phyloP scores from a whole-genome alignment of 2,113 vertebrate species.

The Dromaius novaehollandiae region DNA sequence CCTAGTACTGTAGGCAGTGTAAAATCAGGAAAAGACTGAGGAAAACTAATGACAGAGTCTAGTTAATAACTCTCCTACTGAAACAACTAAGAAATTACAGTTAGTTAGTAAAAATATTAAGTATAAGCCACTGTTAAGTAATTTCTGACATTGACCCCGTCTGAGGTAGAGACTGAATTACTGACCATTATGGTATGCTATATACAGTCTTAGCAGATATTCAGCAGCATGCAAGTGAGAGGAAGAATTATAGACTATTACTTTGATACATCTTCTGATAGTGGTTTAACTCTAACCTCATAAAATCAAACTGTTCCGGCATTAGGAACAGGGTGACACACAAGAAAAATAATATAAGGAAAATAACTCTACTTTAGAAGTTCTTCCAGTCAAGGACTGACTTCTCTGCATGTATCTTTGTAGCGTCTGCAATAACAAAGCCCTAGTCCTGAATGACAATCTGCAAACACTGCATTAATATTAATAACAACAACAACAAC shows the following conservation, averaged over 20 bases:
- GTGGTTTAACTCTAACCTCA: not conserved
- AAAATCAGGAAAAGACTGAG: not conserved
- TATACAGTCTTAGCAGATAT: not conserved
- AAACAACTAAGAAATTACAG: not conserved
- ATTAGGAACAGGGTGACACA: not conserved
- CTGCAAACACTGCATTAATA: not conserved
- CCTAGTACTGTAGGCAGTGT: not conserved
- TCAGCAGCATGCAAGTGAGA: not conserved
- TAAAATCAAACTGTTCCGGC: not conserved
- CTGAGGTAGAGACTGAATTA: not conserved
- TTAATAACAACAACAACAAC: not conserved
- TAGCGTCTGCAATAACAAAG: not conserved
- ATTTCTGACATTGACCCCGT: not conserved
- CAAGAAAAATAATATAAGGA: not conserved
- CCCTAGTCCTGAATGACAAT: not conserved
- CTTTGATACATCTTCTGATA: not conserved
- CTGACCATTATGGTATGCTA: not conserved
- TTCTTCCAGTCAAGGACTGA: not conserved
- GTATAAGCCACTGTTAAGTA: not conserved
- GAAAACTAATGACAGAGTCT: not conserved
- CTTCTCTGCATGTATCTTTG: fast-evolving
- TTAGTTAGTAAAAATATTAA: not conserved
- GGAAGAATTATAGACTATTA: not conserved
- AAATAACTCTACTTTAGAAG: not conserved
- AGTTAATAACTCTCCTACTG: not conserved